Evolutionary conservation across 2,888 invertebrate genomes (phyloP), one percentile per base, ranked within the genome.

Genomic region (Mellilla xanthometata): DNA sequence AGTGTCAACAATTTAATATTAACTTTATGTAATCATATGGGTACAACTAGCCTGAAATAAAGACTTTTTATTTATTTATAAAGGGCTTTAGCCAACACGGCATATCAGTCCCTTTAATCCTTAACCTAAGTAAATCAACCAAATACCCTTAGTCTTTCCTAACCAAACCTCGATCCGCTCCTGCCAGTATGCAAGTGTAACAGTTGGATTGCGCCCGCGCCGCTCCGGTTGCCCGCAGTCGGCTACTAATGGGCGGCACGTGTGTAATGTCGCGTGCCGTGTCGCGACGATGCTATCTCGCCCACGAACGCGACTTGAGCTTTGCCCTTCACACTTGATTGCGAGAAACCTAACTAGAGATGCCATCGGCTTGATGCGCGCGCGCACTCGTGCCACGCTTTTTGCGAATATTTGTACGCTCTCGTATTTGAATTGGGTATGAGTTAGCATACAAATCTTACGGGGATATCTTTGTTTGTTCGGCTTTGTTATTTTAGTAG

Each of bases 301-400:
- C 56, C 75, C 87, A 87, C 88, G 81, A 86, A 75, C 65, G 73
- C 71, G 76, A 82, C 83, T 74, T 76, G 81, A 75, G 78, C 73
- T 78, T 76, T 82, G 83, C 84, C 80, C 81, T 82, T 87, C 86
- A 88, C 88, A 87, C 88, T 79, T 86, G 87, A 85, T 83, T 76
- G 80, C 60, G 65, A 67, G 72, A 74, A 72, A 68, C 61, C 46
- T 69, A 68, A 76, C 73, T 62, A 42, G 44, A 77, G 86, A 88
- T 87, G 67, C 60, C 81, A 86, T 87, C 86, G 76, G 63, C 60
- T 72, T 76, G 80, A 82, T 80, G 77, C 66, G 67, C 72, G 66
- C 61, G 70, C 69, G 47, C 31, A 56, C 47, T 46, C 47, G 43
- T 45, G 42, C 44, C 47, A 48, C 51, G 55, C 51, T 49, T 42